These are phyloP conservation scores for Perdita meconis DNA, from an alignment of 2,888 invertebrate genomes.

Conservation along the genomic window DNA sequence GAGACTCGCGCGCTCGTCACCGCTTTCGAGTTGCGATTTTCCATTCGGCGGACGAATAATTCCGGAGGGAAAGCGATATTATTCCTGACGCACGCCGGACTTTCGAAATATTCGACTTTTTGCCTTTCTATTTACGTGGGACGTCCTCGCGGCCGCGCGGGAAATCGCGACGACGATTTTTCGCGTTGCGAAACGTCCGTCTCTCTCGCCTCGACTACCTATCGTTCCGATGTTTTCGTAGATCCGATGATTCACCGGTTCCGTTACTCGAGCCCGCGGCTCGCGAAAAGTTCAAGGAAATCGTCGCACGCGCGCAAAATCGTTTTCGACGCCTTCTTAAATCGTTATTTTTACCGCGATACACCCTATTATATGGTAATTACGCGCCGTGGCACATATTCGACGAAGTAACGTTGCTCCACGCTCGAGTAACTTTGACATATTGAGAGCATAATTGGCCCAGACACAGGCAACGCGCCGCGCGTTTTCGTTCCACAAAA, in stretches of 20 bases:
- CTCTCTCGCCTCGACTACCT: background rate
- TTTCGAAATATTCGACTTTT: conserved; percentile 56
- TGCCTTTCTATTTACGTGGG: conserved; percentile 44
- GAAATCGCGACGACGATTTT: background rate
- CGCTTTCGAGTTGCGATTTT: conserved; percentile 23
- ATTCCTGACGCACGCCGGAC: conserved; percentile 11
- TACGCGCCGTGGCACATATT: conserved; percentile 23
- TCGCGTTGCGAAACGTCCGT: background rate
- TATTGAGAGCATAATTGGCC: conserved; percentile 49
- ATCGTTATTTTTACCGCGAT: conserved; percentile 46
- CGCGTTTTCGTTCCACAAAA: conserved; percentile 6
- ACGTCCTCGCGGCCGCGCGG: background rate
- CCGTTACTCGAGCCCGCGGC: conserved; percentile 42
- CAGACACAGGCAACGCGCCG: background rate
- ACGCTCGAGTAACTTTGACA: conserved; percentile 54
- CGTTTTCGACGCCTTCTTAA: conserved; percentile 39
- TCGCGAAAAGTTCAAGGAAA: conserved; percentile 67
- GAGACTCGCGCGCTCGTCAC: background rate
- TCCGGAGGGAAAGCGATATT: conserved; percentile 45
- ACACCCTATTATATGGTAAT: conserved; percentile 63
- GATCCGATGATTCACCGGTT: conserved; percentile 58
- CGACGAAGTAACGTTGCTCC: conserved; percentile 47
- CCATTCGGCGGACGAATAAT: conserved; percentile 23
- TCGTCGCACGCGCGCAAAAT: conserved; percentile 6
- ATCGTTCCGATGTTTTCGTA: conserved; percentile 14